phyloP scores from a whole-genome alignment of 2,888 invertebrate genomes.

The Apoda limacodes region DNA sequence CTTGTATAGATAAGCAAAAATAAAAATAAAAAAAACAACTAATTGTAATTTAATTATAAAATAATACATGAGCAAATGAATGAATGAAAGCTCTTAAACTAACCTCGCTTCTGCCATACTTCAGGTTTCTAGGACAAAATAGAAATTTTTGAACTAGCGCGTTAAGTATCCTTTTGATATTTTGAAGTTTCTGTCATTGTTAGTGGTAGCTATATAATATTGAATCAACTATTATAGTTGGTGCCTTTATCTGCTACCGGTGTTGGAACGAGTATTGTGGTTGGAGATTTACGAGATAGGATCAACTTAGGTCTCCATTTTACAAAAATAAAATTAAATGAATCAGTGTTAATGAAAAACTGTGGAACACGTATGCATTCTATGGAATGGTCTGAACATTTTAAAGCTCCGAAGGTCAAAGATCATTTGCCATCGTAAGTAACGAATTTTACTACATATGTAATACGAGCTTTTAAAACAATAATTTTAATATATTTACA shows the following conservation, averaged over 20 bases:
- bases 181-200: too few relatives aligned
- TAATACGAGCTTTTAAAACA: neutral
- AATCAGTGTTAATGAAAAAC: conserved; percentile 63
- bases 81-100: too few relatives aligned
- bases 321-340: conserved; percentile 58
- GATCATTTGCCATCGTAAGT: conserved; percentile 40
- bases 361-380: conserved; percentile 63
- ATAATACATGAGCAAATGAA: too few relatives aligned
- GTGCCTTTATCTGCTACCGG: conserved; percentile 70
- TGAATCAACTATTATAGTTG: conserved; percentile 34
- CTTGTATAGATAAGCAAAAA: too few relatives aligned
- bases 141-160: too few relatives aligned
- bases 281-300: conserved; percentile 70
- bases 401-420: conserved; percentile 51
- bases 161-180: too few relatives aligned
- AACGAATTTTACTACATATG: conserved; percentile 1
- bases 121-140: too few relatives aligned
- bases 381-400: conserved; percentile 62
- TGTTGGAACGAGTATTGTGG: conserved; percentile 74
- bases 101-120: too few relatives aligned
- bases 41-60: too few relatives aligned
- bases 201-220: too few relatives aligned
- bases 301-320: conserved; percentile 73
- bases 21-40: too few relatives aligned
- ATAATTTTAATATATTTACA: conserved; percentile 1